Evolutionary conservation across 1,140 invertebrate genomes (phyloP).

Genomic region (Tigriopus japonicus): DNA sequence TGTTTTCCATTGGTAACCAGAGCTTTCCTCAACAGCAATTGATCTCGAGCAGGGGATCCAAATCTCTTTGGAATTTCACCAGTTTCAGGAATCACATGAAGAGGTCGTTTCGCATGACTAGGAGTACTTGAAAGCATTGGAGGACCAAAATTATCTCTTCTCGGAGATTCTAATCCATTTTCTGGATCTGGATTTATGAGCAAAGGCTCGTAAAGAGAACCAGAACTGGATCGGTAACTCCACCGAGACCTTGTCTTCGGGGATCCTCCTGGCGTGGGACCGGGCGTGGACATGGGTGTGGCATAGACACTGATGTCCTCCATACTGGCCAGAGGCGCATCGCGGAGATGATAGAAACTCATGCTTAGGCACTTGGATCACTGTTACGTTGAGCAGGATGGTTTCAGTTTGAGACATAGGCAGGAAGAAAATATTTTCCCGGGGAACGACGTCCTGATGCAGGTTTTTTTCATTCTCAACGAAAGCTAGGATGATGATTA

Average conservation of each 20-base stretch:
- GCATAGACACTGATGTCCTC: constrained; percentile 19
- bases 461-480: no score
- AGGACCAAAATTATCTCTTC: neutral
- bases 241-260: constrained; percentile 17
- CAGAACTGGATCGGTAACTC: constrained; percentile 18
- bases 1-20: no score
- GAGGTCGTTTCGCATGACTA: constrained; percentile 5
- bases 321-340: constrained; percentile 20
- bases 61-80: constrained; percentile 9
- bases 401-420: no score
- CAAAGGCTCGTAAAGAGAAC: constrained; percentile 16
- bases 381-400: no score
- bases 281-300: constrained; percentile 17
- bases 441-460: no score
- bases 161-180: neutral
- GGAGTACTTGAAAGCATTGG: no score
- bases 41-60: constrained; percentile 15
- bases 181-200: neutral
- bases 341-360: no score
- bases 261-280: constrained; percentile 20
- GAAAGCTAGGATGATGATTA: no score
- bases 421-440: no score
- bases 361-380: no score
- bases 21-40: no score
- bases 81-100: constrained; percentile 14